Percentiles rank a stretch among this genome's conserved stretches.
Conservation (phyloP, 2,797 vertebrate genomes). For the Chaenodraco wilsoni region DNA sequence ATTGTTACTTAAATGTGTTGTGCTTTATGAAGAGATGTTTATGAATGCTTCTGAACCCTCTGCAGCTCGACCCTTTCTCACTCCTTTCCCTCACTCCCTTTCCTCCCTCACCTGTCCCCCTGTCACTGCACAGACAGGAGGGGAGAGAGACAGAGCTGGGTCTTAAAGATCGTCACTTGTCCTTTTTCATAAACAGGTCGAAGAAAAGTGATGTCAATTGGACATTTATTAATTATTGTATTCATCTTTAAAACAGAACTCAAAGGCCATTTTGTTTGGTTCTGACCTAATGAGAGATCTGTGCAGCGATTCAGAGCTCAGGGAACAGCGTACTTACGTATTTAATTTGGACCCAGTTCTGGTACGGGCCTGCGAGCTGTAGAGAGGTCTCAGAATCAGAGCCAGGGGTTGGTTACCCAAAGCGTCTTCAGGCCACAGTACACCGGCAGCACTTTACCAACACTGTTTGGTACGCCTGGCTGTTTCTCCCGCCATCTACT, state of each 20-base stretch:
- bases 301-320: background rate
- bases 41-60: slow-evolving; percentile 66
- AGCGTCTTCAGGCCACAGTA: slow-evolving; percentile 43
- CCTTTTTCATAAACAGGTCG: background rate
- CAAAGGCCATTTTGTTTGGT: background rate
- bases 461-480: too few species aligned
- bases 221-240: background rate
- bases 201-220: background rate
- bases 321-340: background rate
- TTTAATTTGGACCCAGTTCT: slow-evolving; percentile 68
- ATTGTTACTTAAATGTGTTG: slow-evolving; percentile 33
- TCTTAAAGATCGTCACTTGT: slow-evolving; percentile 31
- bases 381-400: slow-evolving; percentile 63
- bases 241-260: background rate
- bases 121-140: slow-evolving; percentile 49
- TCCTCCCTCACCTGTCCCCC: slow-evolving; percentile 42
- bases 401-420: slow-evolving; percentile 57
- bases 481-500: too few species aligned
- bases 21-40: slow-evolving; percentile 48
- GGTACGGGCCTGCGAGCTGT: slow-evolving; percentile 60
- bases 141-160: slow-evolving; percentile 69
- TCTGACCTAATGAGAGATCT: background rate
- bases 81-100: slow-evolving; percentile 22
- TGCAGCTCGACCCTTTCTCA: slow-evolving; percentile 68
- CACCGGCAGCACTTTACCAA: background rate